Conservation (phyloP, 2,797 vertebrate species). For the Takifugu ocellatus region DNA sequence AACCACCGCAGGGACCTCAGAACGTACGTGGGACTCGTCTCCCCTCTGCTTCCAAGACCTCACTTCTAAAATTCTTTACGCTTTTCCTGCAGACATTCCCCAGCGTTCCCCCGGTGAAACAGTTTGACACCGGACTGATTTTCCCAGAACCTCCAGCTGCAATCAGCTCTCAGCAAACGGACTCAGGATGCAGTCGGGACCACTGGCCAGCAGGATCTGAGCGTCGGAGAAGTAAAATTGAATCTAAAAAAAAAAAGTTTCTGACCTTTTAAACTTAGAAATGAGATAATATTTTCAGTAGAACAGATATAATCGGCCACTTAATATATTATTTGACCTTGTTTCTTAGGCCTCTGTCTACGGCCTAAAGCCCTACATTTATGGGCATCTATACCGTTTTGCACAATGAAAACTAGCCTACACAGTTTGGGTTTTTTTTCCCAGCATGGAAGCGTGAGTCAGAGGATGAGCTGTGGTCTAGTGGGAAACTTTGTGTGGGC, state of each 20-base stretch:
- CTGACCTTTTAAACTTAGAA: no score
- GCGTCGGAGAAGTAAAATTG: no score
- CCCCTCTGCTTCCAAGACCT: constrained; percentile 42
- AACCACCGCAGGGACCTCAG: constrained; percentile 36
- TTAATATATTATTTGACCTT: no score
- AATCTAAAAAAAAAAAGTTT: no score
- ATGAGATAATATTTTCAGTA: no score
- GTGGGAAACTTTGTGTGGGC: constrained; percentile 56
- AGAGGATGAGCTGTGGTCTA: constrained; percentile 54
- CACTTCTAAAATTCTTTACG: constrained; percentile 61
- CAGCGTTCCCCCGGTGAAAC: constrained; percentile 58
- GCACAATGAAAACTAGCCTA: constrained; percentile 19
- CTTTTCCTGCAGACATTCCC: constrained; percentile 72
- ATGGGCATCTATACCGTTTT: not conserved
- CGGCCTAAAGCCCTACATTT: not conserved
- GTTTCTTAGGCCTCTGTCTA: not conserved
- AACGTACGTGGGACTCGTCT: constrained; percentile 39
- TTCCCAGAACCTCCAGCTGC: constrained; percentile 66
- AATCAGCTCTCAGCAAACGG: constrained; percentile 28
- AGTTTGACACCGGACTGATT: constrained; percentile 61
- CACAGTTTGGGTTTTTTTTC: constrained; percentile 31
- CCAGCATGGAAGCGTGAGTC: constrained; percentile 53
- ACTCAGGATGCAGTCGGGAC: not conserved
- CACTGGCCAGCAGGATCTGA: no score
- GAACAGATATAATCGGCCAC: no score